Base-by-base conservation (phyloP, 2,888 invertebrate species). In the Drosophila longiperda region DNA sequence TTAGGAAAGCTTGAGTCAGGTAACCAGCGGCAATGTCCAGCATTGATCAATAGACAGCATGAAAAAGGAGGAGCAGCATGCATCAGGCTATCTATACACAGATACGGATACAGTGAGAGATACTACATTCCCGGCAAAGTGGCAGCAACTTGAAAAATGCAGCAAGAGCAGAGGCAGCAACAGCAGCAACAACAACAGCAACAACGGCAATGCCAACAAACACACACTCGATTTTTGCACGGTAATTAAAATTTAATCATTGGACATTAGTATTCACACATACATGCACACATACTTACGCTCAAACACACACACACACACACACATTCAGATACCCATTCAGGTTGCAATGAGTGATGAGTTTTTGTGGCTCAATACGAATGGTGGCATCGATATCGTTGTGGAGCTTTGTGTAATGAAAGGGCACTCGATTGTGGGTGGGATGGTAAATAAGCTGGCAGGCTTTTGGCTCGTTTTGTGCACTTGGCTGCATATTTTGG, bases 231-330 rank as follows among this genome's bases (percentile, higher is more conserved):
- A 87, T 82, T 87, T 87, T 77, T 82, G 85, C 75, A 76, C 81
- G 87, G 87, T 88, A 88, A 88, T 88, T 88, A 88, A 88, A 88
- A 88, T 88, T 90, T 88, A 88, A 88, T 88, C 87, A 88, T 82
- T 87, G 90, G 83, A 83, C 87, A 90, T 89, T 87, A 87, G 85
- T 87, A 75, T 75, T 80, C 82, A 70, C 69, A 71, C 67, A 67
- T 66, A 70, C 65, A 76, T 40, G 48, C 34, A 40, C 48, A 54
- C n/a, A 57, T 29, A 29, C 55, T 36, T 36, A 45, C 12, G 20
- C 38, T 8, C 17, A 0, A 26, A 49, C 40, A 11, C 17, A 52
- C 40, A 57, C 26, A 54, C 40, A 57, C 26, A 54, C 20, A 42
- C 40, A 55, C 29, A 9, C 52, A 29, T 45, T 23, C 29, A 33